A percentile compares a stretch with the other conserved stretches of the same genome.
Evolutionary conservation across 2,113 vertebrate genomes (phyloP).

Genomic region (Malaclemys terrapin): DNA sequence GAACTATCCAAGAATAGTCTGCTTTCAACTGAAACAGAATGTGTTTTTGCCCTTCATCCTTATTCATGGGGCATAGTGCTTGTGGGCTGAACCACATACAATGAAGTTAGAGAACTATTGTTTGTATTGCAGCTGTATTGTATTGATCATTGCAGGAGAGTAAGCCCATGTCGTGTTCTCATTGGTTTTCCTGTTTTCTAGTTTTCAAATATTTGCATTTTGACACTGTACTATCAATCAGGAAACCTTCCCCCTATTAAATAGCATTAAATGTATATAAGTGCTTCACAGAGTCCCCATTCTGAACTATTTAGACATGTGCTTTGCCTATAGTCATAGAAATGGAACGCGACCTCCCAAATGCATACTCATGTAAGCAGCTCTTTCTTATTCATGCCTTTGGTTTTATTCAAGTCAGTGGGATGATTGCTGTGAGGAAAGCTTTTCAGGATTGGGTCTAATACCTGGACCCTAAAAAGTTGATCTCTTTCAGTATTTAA

Average conservation of each 20-base stretch:
- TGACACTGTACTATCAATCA: not conserved
- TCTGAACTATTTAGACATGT: not conserved
- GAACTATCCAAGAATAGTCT: not conserved
- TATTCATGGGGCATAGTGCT: not conserved
- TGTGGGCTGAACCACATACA: not conserved
- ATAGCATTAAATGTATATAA: not conserved
- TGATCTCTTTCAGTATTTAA: not conserved
- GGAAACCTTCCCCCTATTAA: not conserved
- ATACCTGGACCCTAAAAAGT: not conserved
- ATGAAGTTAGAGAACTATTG: not conserved
- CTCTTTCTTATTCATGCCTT: not conserved
- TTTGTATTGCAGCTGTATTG: not conserved
- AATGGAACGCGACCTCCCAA: conserved; percentile 25
- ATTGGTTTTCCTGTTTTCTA: not conserved
- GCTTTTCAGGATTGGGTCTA: not conserved
- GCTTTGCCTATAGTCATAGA: conserved; percentile 17
- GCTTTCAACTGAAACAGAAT: not conserved
- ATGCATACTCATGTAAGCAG: not conserved
- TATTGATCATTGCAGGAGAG: not conserved
- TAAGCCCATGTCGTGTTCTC: not conserved
- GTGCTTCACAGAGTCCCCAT: conserved; percentile 48
- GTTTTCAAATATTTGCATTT: not conserved
- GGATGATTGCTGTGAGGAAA: not conserved
- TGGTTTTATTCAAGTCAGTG: not conserved
- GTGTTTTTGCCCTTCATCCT: not conserved